phyloP scores from a whole-genome alignment of 2,888 invertebrate genomes.

The Rhabditoides inermis region DNA sequence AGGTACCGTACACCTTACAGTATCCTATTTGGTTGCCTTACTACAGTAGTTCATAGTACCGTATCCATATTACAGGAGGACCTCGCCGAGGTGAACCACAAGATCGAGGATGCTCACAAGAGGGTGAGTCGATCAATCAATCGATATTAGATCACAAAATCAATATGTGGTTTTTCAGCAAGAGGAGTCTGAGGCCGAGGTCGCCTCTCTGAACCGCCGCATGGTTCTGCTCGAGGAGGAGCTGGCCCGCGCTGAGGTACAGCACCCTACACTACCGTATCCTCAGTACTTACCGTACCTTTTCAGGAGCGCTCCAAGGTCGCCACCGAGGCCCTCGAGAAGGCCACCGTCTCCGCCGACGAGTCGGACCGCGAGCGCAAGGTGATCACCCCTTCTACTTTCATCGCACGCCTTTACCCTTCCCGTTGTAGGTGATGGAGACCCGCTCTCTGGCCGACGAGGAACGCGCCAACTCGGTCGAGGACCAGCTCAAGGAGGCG shows the following conservation, averaged over 20 bases:
- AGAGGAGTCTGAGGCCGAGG: slow-evolving; percentile 70
- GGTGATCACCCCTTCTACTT: slow-evolving; percentile 96
- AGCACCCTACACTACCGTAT: too few relatives aligned
- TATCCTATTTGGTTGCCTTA: too few relatives aligned
- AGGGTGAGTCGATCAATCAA: too few relatives aligned
- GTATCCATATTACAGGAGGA: too few relatives aligned
- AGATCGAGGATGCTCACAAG: not conserved
- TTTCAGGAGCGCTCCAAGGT: slow-evolving; percentile 90
- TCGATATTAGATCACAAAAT: too few relatives aligned
- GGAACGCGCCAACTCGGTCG: slow-evolving; percentile 96
- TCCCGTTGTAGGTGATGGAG: slow-evolving; percentile 97
- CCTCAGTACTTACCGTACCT: too few relatives aligned
- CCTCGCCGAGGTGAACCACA: not conserved
- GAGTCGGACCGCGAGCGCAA: slow-evolving; percentile 94
- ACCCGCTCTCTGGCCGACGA: slow-evolving; percentile 97
- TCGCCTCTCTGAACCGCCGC: slow-evolving; percentile 71
- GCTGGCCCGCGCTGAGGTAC: slow-evolving; percentile 81
- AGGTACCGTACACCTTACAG: too few relatives aligned
- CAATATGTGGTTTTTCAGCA: too few relatives aligned
- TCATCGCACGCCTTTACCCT: slow-evolving; percentile 99
- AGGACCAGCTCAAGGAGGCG: slow-evolving; percentile 98
- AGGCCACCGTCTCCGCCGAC: slow-evolving; percentile 97
- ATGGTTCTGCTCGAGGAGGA: slow-evolving; percentile 96
- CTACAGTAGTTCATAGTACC: too few relatives aligned
- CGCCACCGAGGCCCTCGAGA: slow-evolving; percentile 92